phyloP scores from a whole-genome alignment of 2,888 invertebrate genomes.

The Biston betularia region DNA sequence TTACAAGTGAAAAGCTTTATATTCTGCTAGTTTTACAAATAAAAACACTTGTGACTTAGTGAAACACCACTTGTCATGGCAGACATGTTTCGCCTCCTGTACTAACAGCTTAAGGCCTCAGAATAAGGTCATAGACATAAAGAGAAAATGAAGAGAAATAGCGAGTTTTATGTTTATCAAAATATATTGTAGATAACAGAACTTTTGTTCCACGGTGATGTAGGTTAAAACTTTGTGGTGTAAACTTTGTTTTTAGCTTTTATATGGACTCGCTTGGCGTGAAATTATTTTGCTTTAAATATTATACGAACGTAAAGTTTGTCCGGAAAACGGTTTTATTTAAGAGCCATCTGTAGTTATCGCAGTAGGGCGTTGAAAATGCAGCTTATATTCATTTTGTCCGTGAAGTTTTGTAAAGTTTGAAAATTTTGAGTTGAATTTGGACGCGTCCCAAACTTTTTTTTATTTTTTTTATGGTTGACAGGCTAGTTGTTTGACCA shows the following conservation, averaged over 20 bases:
- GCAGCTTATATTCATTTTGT: neutral
- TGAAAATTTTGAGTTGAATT: too few relatives aligned
- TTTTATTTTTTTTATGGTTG: too few relatives aligned
- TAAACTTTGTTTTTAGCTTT: slow-evolving; percentile 20
- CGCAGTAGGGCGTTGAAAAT: neutral
- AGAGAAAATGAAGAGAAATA: slow-evolving; percentile 19
- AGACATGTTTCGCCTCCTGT: neutral
- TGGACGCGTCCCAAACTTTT: too few relatives aligned
- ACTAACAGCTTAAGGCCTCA: slow-evolving; percentile 3
- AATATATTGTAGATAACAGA: slow-evolving; percentile 25
- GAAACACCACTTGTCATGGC: too few relatives aligned
- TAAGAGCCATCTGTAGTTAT: neutral
- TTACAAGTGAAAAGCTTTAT: too few relatives aligned
- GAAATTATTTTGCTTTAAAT: slow-evolving; percentile 12
- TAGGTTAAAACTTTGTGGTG: slow-evolving; percentile 11
- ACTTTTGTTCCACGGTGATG: slow-evolving; percentile 25
- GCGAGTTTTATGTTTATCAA: slow-evolving; percentile 25
- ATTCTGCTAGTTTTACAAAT: too few relatives aligned
- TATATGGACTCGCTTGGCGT: slow-evolving; percentile 16
- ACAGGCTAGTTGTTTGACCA: too few relatives aligned
- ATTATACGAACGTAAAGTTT: neutral
- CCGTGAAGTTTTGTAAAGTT: too few relatives aligned
- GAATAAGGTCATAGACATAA: slow-evolving; percentile 10
- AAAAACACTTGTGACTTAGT: too few relatives aligned
- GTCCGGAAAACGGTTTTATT: neutral